Base-by-base conservation (phyloP, 2,797 vertebrate species). In the Eurystomus glaucurus region DNA sequence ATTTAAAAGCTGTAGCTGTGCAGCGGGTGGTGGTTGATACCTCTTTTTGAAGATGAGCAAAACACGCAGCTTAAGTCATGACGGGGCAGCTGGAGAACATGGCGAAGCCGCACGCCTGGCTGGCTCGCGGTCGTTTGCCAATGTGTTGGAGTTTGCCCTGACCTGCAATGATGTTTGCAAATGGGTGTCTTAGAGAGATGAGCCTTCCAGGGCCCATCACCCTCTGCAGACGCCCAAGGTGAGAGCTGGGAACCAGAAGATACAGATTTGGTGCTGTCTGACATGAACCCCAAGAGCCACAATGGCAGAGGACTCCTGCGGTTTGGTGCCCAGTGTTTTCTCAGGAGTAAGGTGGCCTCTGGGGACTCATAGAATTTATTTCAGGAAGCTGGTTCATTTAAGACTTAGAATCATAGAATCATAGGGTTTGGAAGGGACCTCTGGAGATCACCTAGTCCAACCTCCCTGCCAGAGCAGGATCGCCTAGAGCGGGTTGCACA, bases 81-180 rank as follows among this genome's bases (percentile, higher is more conserved):
- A 3, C 1, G 1, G 4, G 14, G 54, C 16, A 41, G 22, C 11
- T 18, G 3, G 82, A 26, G 54, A 25, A 35, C n/a, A 6, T 28
- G 48, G 71, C 31, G 46, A 9, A 16, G 35, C 43, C 21, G 2
- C 0, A 23, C 13, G 39, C n/a, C n/a, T 23, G 13, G n/a, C 39
- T 37, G 54, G 39, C 14, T 52, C 51, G 13, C 9, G 0, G 17
- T 8, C 33, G 1, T 11, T 28, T 28, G 11, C 33, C 68, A 26
- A 1, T 4, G 28, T 13, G 6, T 2, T 16, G 57, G 61, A 33
- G 28, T 37, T 71, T 50, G 41, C 39, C 61, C 37, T 28, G 26
- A 12, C 21, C 41, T 12, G 23, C 37, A 11, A 35, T 5, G 55
- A 8, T 31, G 35, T 37, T 61, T 41, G 37, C 21, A 41, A 37